phyloP scores from a whole-genome alignment of 2,113 vertebrate genomes.

The Python bivittatus region DNA sequence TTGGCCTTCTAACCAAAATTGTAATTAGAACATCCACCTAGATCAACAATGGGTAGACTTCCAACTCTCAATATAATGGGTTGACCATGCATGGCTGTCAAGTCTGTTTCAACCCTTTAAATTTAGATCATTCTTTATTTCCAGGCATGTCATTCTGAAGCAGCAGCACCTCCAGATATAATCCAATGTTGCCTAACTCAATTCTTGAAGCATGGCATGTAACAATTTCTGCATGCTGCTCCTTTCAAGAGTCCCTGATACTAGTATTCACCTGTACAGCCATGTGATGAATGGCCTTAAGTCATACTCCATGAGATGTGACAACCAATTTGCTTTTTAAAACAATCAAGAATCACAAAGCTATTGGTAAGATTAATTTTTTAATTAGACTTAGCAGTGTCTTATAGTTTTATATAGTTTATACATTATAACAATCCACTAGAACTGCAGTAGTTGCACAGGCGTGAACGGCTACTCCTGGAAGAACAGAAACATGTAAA shows the following conservation, averaged over 20 bases:
- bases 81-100: background rate
- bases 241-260: background rate
- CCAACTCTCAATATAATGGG: background rate
- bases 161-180: background rate
- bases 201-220: background rate
- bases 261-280: background rate
- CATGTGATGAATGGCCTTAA: background rate
- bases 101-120: background rate
- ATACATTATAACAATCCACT: constrained; percentile 67
- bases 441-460: constrained; percentile 67
- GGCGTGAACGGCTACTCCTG: constrained; percentile 64
- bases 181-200: background rate
- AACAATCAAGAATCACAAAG: background rate
- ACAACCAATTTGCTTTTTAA: background rate
- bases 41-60: background rate
- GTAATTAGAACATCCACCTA: background rate
- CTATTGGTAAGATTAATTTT: constrained; percentile 43
- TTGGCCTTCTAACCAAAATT: background rate
- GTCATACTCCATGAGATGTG: background rate
- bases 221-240: background rate
- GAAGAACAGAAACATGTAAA: constrained; percentile 72
- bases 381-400: constrained; percentile 71
- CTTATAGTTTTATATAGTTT: constrained; percentile 74
- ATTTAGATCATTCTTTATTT: background rate
- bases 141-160: background rate